A percentile compares a stretch with the other conserved stretches of the same genome.
Evolutionary conservation across 2,888 invertebrate species (phyloP).

Genomic region (Ectobius pallidus): DNA sequence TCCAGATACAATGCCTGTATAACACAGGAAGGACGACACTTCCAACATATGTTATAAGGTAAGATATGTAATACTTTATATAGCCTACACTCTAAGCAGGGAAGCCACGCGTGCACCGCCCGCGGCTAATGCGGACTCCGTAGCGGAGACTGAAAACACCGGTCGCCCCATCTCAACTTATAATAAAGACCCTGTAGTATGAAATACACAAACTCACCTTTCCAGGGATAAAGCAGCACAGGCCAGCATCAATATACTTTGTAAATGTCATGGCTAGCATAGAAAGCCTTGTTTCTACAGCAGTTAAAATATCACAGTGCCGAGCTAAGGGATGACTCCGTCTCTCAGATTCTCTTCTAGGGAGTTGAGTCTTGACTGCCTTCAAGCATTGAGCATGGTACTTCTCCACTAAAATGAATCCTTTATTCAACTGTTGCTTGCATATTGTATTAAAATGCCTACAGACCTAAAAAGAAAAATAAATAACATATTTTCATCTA

Average conservation of each 20-base stretch:
- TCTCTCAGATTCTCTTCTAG: constrained; percentile 87
- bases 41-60: too few species aligned
- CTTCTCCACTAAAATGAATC: constrained; percentile 80
- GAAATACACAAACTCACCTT: too few species aligned
- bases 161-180: too few species aligned
- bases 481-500: background rate
- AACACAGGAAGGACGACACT: too few species aligned
- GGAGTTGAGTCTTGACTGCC: constrained; percentile 79
- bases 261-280: constrained; percentile 93
- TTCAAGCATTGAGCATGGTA: constrained; percentile 77
- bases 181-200: too few species aligned
- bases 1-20: too few species aligned
- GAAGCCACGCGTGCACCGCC: too few species aligned
- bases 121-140: too few species aligned
- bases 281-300: constrained; percentile 88
- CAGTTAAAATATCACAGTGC: constrained; percentile 89
- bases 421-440: constrained; percentile 77
- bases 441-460: constrained; percentile 76
- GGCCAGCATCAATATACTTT: constrained; percentile 81
- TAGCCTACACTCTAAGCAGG: too few species aligned
- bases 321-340: constrained; percentile 82
- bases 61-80: too few species aligned
- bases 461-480: constrained; percentile 69
- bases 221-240: constrained; percentile 93
- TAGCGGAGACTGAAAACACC: too few species aligned